phyloP scores from a whole-genome alignment of 2,113 vertebrate species.

The Daboia siamensis region DNA sequence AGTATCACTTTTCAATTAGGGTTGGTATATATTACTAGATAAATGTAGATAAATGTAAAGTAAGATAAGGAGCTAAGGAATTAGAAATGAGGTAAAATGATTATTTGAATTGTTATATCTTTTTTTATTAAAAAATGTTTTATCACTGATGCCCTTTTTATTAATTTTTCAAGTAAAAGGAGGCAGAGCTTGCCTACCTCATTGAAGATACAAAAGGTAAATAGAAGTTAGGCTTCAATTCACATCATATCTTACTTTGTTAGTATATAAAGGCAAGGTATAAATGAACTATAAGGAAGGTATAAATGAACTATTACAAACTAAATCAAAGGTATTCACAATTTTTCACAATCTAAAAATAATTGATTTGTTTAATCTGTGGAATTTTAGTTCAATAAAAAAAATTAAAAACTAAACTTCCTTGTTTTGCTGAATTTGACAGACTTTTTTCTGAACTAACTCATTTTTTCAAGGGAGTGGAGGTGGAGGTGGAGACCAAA shows the following conservation, averaged over 20 bases:
- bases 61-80: not conserved
- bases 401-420: not conserved
- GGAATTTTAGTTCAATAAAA: not conserved
- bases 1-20: not conserved
- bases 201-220: not conserved
- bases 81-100: not conserved
- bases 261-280: not conserved
- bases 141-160: not conserved
- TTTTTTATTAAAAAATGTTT: too few species aligned
- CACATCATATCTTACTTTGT: too few species aligned
- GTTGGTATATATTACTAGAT: not conserved
- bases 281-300: not conserved
- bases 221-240: not conserved
- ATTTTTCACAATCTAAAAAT: not conserved
- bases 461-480: constrained; percentile 45
- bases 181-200: fast-evolving
- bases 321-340: not conserved
- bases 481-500: not conserved
- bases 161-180: not conserved
- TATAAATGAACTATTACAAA: not conserved
- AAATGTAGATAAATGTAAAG: not conserved
- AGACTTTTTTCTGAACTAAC: constrained; percentile 45
- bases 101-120: not conserved
- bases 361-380: not conserved
- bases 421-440: constrained; percentile 33